Evolutionary conservation across 2,888 invertebrate species (phyloP).

Genomic region (Cheilosia soror): DNA sequence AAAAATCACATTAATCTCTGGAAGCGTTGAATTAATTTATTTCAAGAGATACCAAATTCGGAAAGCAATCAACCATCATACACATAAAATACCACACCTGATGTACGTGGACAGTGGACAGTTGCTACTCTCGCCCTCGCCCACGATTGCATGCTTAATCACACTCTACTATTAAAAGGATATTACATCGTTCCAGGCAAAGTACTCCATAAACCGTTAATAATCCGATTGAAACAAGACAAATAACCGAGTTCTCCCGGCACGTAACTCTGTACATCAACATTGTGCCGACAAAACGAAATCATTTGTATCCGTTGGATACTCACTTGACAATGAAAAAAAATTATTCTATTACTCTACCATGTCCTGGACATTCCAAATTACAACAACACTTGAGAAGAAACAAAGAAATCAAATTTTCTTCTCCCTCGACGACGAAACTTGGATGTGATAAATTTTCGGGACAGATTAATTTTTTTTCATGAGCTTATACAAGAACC

Average conservation of each 20-base stretch:
- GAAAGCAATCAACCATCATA: neutral
- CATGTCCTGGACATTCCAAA: constrained; percentile 12
- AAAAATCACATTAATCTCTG: too few relatives aligned
- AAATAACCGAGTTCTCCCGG: constrained; percentile 1
- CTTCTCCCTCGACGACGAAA: constrained; percentile 37
- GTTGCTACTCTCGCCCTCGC: too few relatives aligned
- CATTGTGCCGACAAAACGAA: neutral
- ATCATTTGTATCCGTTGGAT: constrained; percentile 5
- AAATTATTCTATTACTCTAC: constrained; percentile 19
- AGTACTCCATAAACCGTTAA: constrained; percentile 40
- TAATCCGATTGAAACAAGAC: constrained; percentile 34
- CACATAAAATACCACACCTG: neutral
- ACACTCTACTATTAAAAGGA: too few relatives aligned
- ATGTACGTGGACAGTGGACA: too few relatives aligned
- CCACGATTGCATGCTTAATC: too few relatives aligned
- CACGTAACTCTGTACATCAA: neutral
- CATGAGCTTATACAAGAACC: neutral
- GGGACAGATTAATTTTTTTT: constrained; percentile 46
- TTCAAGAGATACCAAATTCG: too few relatives aligned
- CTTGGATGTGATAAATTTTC: constrained; percentile 59
- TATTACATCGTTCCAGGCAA: constrained; percentile 35
- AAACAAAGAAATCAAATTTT: constrained; percentile 42
- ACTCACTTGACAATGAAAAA: constrained; percentile 18
- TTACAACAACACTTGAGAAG: neutral
- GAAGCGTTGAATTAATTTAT: too few relatives aligned